These are phyloP conservation scores for Drosophila kikkawai DNA, from an alignment of 1,140 invertebrate species.

Conservation along the genomic window DNA sequence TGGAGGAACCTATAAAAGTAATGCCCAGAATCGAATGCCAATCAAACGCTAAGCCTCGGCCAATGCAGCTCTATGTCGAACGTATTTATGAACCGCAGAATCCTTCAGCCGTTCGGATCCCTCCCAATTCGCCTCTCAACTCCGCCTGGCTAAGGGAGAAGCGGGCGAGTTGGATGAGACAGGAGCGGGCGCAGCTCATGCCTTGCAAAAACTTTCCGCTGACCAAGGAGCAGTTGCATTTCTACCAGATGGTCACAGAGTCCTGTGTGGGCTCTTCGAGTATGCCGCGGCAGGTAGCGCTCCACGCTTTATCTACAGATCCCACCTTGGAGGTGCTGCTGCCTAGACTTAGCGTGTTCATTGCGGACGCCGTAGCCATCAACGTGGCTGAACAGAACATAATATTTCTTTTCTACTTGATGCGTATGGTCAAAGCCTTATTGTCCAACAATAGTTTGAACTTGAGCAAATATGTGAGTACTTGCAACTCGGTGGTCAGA, in stretches of 20 bases:
- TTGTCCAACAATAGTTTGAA: conserved; percentile 21
- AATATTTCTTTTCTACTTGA: conserved; percentile 24
- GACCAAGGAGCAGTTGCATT: conserved; percentile 34
- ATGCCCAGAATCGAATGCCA: too few relatives aligned
- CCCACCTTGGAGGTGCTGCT: conserved; percentile 36
- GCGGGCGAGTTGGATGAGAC: conserved; percentile 21
- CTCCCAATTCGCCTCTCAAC: neutral
- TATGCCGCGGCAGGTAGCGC: conserved; percentile 1
- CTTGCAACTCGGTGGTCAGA: neutral
- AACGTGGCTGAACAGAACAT: conserved; percentile 37
- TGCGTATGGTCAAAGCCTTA: conserved; percentile 53
- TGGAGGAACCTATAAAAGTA: neutral
- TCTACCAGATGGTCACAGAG: conserved; percentile 34
- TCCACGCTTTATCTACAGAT: conserved; percentile 23
- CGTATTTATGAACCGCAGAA: too few relatives aligned
- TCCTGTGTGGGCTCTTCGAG: conserved; percentile 21
- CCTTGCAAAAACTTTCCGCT: conserved; percentile 19
- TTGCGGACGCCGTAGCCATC: conserved; percentile 18
- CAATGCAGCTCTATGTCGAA: neutral
- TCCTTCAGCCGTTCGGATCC: neutral
- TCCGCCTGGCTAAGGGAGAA: conserved; percentile 19
- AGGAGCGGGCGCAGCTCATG: conserved; percentile 31
- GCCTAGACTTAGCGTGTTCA: conserved; percentile 23
- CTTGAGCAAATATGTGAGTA: conserved; percentile 51
- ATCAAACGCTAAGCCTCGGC: neutral